Evolutionary conservation across 2,797 vertebrate genomes (phyloP).

Genomic region (Pipistrellus kuhlii): DNA sequence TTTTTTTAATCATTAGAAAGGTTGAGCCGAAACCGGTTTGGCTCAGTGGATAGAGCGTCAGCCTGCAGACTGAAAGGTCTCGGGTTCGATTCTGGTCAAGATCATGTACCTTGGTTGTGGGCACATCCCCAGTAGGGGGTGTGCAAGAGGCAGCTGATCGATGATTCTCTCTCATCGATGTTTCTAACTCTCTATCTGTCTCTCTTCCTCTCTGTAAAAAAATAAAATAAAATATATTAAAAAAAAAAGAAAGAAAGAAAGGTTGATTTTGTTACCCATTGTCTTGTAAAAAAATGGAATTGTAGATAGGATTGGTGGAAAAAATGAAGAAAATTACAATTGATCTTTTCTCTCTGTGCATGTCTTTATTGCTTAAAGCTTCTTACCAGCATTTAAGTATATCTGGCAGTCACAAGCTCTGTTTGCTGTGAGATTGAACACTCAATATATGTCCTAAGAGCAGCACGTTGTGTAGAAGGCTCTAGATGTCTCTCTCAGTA

Average conservation of each 20-base stretch:
- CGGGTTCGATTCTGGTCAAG: too few relatives aligned
- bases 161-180: too few relatives aligned
- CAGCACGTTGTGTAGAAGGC: neutral
- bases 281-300: slow-evolving; percentile 38
- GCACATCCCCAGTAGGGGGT: too few relatives aligned
- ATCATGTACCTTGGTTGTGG: too few relatives aligned
- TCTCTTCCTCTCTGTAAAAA: too few relatives aligned
- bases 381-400: slow-evolving; percentile 16
- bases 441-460: neutral
- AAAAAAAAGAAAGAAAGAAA: neutral
- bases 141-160: too few relatives aligned
- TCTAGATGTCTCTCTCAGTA: neutral
- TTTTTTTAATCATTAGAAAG: slow-evolving; percentile 37
- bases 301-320: neutral
- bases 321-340: slow-evolving; percentile 36
- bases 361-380: neutral
- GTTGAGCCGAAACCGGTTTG: too few relatives aligned
- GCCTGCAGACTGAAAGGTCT: too few relatives aligned
- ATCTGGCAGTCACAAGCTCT: neutral
- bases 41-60: too few relatives aligned
- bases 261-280: neutral
- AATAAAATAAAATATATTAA: too few relatives aligned
- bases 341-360: slow-evolving; percentile 5
- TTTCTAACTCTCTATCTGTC: too few relatives aligned
- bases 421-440: neutral